A percentile compares a stretch with the other conserved stretches of the same genome.
Conservation (phyloP, 2,797 vertebrate genomes). For the Borostomias antarcticus region DNA sequence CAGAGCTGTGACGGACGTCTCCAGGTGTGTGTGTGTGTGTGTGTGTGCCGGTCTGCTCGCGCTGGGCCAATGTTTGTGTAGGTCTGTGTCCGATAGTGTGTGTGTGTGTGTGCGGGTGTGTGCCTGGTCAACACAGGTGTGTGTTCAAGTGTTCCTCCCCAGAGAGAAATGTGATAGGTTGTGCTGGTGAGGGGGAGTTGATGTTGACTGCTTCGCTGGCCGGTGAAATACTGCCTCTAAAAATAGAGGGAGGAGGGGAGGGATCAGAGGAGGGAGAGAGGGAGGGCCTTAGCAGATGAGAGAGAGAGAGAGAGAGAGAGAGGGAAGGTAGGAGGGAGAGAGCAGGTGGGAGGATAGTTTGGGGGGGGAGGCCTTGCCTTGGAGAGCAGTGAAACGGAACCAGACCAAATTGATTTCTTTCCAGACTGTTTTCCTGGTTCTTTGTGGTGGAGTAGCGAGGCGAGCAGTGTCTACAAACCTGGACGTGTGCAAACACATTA, state of each 20-base stretch:
- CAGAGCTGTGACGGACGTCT: neutral
- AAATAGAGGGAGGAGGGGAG: neutral
- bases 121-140: neutral
- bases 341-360: neutral
- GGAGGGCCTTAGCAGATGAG: neutral
- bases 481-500: too few relatives aligned
- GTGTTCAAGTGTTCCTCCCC: neutral
- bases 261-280: neutral
- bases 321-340: neutral
- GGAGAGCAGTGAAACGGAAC: too few relatives aligned
- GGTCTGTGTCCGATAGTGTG: conserved; percentile 5
- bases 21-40: conserved; percentile 3
- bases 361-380: neutral
- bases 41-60: neutral
- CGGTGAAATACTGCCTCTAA: neutral
- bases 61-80: neutral
- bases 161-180: conserved; percentile 33
- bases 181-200: conserved; percentile 4
- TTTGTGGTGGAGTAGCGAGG: too few relatives aligned
- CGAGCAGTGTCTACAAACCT: too few relatives aligned
- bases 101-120: conserved; percentile 12
- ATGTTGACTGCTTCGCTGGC: neutral
- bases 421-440: too few relatives aligned
- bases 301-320: neutral
- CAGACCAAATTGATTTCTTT: too few relatives aligned